Base-by-base conservation (phyloP, 2,888 invertebrate genomes). In the Diplolepis rosae region DNA sequence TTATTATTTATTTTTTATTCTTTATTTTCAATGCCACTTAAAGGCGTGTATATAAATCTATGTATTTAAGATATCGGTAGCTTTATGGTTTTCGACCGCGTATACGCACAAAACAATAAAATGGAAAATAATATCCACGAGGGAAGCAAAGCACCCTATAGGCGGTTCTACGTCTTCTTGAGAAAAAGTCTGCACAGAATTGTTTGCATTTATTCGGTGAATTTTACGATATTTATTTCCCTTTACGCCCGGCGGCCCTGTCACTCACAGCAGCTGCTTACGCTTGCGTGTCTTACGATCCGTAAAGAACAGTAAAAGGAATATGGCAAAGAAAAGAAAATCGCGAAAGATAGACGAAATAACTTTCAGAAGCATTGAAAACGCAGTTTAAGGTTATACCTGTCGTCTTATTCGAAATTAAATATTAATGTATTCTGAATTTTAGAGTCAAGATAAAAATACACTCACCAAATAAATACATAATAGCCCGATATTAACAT, bases 171-270 rank as follows among this genome's bases (percentile, higher is more conserved):
- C 51, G 45, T 52, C 68, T 65, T 74, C 72, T 71, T 69, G 65
- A 70, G 74, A 72, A 68, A 71, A 74, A 77, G 75, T 75, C 82
- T 82, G 83, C 74, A 77, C 78, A 78, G 81, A 84, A 87, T 86
- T 84, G 87, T 85, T 85, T 83, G 85, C 87, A 84, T 86, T 85
- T 85, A 84, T 82, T 80, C 78, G 77, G 76, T 85, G 83, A 83
- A 85, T 84, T 86, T 81, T 81, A 82, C 80, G 83, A 84, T 85
- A 87, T 87, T 87, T 88, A 88, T 88, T 85, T 83, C 79, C 73
- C 75, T 77, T 68, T 73, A 39, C 65, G 18, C 73, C 67, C 35
- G 56, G 72, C 70, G 54, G 72, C 72, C 69, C 73, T 73, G 77
- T 74, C 77, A 74, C 71, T 70, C 71, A 70, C 74, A 77, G 73